Conservation (phyloP, 2,888 invertebrate species). For the Carterocephalus palaemon region DNA sequence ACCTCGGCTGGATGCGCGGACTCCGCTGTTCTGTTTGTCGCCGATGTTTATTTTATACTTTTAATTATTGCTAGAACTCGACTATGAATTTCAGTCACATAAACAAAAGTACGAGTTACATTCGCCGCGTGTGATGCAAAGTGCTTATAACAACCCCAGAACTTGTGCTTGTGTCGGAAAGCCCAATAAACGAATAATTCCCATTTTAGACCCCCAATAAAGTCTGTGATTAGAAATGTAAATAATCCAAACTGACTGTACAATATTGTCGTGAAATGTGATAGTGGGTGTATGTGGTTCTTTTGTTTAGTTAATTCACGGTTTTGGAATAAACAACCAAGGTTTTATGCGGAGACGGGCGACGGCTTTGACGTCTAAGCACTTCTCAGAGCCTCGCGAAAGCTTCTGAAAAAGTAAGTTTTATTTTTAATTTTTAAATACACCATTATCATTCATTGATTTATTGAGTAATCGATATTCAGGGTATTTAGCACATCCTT, state of each 20-base stretch:
- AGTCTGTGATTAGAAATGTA: slow-evolving; percentile 64
- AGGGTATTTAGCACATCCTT: no score
- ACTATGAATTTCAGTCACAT: slow-evolving; percentile 33
- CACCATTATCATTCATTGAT: background rate
- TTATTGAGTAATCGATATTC: no score
- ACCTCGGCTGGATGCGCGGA: slow-evolving; percentile 27
- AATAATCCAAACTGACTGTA: slow-evolving; percentile 55
- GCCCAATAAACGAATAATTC: slow-evolving; percentile 29
- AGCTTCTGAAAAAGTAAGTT: slow-evolving; percentile 33
- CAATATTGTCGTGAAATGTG: slow-evolving; percentile 66
- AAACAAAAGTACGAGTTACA: slow-evolving; percentile 32
- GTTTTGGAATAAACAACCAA: slow-evolving; percentile 18
- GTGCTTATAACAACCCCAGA: slow-evolving; percentile 37
- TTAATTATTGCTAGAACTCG: slow-evolving; percentile 32
- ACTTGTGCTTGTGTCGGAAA: slow-evolving; percentile 32
- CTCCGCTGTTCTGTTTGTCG: slow-evolving; percentile 15
- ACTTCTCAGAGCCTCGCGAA: slow-evolving; percentile 30
- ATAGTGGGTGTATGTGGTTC: slow-evolving; percentile 55
- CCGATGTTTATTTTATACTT: slow-evolving; percentile 31
- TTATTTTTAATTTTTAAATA: slow-evolving; percentile 21
- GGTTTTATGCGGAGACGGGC: slow-evolving; percentile 19
- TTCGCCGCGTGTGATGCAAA: slow-evolving; percentile 46
- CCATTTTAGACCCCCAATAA: slow-evolving; percentile 31
- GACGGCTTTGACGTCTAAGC: slow-evolving; percentile 33
- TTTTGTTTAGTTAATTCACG: slow-evolving; percentile 29